Conservation (phyloP, 2,113 vertebrate genomes). For the Columbina picui region DNA sequence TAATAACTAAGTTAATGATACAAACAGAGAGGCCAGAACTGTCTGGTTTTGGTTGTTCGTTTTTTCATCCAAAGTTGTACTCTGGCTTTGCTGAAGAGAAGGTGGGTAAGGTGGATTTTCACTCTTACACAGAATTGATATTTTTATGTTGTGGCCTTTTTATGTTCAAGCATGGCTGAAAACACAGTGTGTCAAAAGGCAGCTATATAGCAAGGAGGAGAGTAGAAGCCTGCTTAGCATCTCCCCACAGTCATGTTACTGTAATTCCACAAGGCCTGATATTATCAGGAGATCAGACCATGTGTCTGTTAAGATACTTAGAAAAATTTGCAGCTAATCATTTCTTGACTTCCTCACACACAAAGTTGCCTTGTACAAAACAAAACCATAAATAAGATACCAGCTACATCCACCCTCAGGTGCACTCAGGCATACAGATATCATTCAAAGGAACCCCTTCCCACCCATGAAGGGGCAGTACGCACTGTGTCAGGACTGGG, state of each 20-base stretch:
- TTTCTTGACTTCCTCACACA: neutral
- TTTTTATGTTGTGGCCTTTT: neutral
- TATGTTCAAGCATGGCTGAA: neutral
- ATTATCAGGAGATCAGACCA: neutral
- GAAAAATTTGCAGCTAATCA: neutral
- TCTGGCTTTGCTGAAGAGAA: neutral
- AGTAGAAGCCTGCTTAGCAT: neutral
- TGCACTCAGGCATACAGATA: neutral
- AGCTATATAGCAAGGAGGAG: neutral
- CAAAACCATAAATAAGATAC: neutral
- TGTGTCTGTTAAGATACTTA: neutral
- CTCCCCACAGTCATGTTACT: neutral
- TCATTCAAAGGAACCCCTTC: neutral
- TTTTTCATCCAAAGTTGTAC: neutral
- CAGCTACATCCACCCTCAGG: neutral
- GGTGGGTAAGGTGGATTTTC: neutral
- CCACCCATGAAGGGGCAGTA: neutral
- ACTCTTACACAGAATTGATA: neutral
- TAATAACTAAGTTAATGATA: neutral
- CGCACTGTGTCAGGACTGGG: conserved; percentile 79
- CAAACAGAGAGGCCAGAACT: neutral
- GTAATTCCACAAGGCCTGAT: neutral
- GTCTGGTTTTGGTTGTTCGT: neutral
- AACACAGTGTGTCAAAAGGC: neutral
- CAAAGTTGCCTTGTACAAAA: neutral